Percentiles rank a stretch among this genome's conserved stretches.
These are phyloP conservation scores for Antechinus stuartii DNA, from an alignment of 2,113 vertebrate genomes.

Conservation along the genomic window DNA sequence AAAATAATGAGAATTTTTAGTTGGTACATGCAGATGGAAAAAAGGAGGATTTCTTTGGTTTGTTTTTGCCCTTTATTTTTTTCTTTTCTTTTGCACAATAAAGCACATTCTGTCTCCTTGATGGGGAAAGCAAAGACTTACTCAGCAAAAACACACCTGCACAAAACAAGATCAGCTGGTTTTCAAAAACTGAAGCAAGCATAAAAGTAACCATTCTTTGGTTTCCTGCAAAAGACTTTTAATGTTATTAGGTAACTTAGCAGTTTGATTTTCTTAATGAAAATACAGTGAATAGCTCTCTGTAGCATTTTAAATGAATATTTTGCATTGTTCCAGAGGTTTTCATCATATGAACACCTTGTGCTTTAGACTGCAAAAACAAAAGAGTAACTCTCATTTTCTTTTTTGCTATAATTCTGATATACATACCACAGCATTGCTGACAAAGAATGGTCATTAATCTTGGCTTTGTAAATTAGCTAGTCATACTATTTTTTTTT, in stretches of 20 bases:
- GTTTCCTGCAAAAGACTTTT: constrained; percentile 18
- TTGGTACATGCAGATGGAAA: background rate
- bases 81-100: constrained; percentile 17
- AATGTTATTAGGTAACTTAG: constrained; percentile 34
- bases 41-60: background rate
- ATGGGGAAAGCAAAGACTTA: constrained; percentile 14
- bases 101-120: constrained; percentile 7
- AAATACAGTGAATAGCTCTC: background rate
- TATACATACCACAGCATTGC: background rate
- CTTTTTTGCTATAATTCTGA: background rate
- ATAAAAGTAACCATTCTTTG: background rate
- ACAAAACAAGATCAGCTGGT: constrained; percentile 23
- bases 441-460: background rate
- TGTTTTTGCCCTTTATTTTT: constrained; percentile 14
- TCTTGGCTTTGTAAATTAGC: constrained; percentile 2
- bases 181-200: constrained; percentile 41
- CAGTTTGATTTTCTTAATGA: constrained; percentile 36
- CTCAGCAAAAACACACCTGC: constrained; percentile 55
- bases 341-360: background rate
- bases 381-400: background rate
- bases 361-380: background rate
- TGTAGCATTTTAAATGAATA: constrained; percentile 18
- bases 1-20: constrained; percentile 14
- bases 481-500: background rate
- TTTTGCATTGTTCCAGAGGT: background rate